Percentiles rank a stretch among this genome's conserved stretches.
Conservation (phyloP, 2,888 invertebrate genomes). For the Calliscelio sp. region DNA sequence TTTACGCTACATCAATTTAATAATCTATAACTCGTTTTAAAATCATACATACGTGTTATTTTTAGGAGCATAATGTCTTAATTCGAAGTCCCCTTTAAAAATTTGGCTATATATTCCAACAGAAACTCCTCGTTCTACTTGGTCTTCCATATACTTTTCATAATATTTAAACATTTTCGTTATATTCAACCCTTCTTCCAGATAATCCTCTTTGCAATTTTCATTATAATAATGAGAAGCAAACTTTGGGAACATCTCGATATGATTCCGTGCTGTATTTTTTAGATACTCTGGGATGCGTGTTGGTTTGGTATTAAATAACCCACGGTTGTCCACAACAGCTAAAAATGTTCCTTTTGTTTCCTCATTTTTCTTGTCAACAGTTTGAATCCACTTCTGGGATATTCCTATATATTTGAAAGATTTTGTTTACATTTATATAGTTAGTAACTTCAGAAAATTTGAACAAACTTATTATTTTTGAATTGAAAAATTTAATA, state of each 20-base stretch:
- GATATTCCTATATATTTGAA: slow-evolving; percentile 15
- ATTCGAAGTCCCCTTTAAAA: no score
- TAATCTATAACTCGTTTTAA: no score
- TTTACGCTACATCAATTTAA: no score
- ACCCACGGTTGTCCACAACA: slow-evolving; percentile 19
- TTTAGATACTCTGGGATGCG: slow-evolving; percentile 46
- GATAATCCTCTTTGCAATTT: slow-evolving; percentile 22
- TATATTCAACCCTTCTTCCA: slow-evolving; percentile 49
- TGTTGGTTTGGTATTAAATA: slow-evolving; percentile 21
- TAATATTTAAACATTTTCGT: slow-evolving; percentile 33
- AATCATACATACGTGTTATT: no score
- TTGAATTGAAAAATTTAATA: no score
- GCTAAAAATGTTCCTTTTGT: slow-evolving; percentile 13
- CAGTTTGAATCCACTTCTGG: slow-evolving; percentile 34
- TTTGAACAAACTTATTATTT: no score
- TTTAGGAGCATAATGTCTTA: no score
- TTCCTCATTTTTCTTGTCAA: slow-evolving; percentile 11
- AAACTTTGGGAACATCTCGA: slow-evolving; percentile 35
- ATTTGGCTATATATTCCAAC: no score
- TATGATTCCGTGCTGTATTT: slow-evolving; percentile 27
- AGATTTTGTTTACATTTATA: no score
- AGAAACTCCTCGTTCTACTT: background rate
- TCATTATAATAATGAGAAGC: slow-evolving; percentile 42
- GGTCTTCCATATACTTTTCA: slow-evolving; percentile 8
- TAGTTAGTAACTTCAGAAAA: no score